These are phyloP conservation scores for Saguinus midas DNA, from an alignment of 2,113 vertebrate species.

Conservation along the genomic window DNA sequence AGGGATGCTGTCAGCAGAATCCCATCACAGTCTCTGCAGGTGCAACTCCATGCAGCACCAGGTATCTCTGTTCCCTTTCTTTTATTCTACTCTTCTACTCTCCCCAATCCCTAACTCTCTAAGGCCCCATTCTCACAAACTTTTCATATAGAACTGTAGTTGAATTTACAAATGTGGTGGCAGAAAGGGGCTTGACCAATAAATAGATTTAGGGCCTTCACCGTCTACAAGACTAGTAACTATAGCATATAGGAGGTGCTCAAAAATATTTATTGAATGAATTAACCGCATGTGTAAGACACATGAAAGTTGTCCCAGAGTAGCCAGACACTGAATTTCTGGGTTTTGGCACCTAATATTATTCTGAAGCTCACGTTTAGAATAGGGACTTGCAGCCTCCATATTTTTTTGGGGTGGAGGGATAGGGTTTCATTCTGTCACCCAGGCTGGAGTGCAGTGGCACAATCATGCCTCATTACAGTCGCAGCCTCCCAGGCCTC, in stretches of 20 bases:
- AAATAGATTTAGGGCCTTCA: background rate
- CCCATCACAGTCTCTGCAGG: background rate
- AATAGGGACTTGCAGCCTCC: background rate
- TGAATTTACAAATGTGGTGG: background rate
- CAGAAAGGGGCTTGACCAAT: background rate
- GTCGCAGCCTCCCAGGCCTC: too few relatives aligned
- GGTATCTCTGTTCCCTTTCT: background rate
- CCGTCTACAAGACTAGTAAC: background rate
- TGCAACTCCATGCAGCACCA: background rate
- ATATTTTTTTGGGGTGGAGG: too few relatives aligned
- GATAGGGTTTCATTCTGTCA: too few relatives aligned
- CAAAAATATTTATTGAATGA: background rate
- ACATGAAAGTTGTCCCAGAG: background rate
- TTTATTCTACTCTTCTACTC: background rate
- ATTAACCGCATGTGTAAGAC: background rate
- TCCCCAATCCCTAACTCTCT: rapidly evolving
- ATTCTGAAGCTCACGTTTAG: background rate
- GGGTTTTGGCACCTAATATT: background rate
- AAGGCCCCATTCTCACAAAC: background rate
- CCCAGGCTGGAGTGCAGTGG: too few relatives aligned
- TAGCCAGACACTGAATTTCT: background rate
- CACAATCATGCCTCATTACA: too few relatives aligned
- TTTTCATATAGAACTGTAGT: background rate
- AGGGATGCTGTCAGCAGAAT: background rate
- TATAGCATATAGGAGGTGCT: background rate